A percentile compares a stretch with the other conserved stretches of the same genome.
Conservation (phyloP, 92 coral and sea anemone genomes). For the Scolanthus callimorphus region DNA sequence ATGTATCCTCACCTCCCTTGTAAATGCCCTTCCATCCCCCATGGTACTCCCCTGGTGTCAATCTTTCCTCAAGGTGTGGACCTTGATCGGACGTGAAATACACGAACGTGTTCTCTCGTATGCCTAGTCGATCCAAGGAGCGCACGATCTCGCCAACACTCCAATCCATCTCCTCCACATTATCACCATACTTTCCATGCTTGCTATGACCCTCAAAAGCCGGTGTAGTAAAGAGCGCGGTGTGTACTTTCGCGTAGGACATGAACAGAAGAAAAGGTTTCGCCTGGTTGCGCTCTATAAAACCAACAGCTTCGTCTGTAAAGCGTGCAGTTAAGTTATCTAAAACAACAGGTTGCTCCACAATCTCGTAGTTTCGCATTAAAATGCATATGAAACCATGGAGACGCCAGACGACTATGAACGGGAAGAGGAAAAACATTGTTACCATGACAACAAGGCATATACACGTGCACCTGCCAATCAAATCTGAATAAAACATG, state of each 20-base stretch:
- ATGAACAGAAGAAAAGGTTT: slow-evolving; percentile 70
- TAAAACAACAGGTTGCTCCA: slow-evolving; percentile 72
- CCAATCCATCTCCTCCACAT: slow-evolving; percentile 97
- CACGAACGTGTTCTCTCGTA: slow-evolving; percentile 73
- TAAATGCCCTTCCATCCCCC: slow-evolving; percentile 84
- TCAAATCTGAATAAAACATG: slow-evolving; percentile 5
- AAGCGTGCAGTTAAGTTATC: slow-evolving; percentile 79
- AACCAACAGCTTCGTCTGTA: slow-evolving; percentile 66
- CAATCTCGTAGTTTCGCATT: slow-evolving; percentile 64
- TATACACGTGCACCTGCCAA: not conserved
- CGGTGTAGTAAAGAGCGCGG: slow-evolving; percentile 54
- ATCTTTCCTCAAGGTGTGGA: slow-evolving; percentile 61
- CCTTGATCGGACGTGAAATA: slow-evolving; percentile 90
- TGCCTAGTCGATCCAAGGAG: slow-evolving; percentile 42
- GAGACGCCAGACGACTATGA: not conserved
- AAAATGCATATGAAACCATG: slow-evolving; percentile 27
- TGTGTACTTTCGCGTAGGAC: slow-evolving; percentile 80
- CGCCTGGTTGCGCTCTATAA: slow-evolving; percentile 48
- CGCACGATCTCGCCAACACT: slow-evolving; percentile 79
- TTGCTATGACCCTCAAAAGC: slow-evolving; percentile 71
- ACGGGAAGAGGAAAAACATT: not conserved
- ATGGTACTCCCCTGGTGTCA: slow-evolving; percentile 46
- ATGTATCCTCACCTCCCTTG: no score
- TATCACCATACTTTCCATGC: slow-evolving; percentile 84
- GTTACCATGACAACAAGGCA: not conserved